Evolutionary conservation across 2,113 vertebrate genomes (phyloP), one percentile per base, ranked within the genome.

Genomic region (Callionymus lyra): DNA sequence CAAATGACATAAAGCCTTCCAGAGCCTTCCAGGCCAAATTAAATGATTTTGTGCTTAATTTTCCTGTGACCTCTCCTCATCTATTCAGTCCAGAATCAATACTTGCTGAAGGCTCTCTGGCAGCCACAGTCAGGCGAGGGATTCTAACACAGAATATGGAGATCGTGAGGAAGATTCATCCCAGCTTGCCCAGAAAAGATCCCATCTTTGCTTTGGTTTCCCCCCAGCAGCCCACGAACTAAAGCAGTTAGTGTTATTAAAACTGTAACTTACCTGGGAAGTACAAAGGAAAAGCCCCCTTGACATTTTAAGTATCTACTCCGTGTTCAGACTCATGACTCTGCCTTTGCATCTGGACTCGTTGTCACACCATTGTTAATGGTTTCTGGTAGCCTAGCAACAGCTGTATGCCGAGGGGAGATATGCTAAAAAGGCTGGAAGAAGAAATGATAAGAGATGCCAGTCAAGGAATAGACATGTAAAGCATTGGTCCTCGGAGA

Each of bases 331-430:
- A 18, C 31, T 41, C 13, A 11, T 17, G n/a, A 21, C 56, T 17
- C 21, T 53, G 33, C 12, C 37, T 41, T 40, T 41, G 13, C 41
- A 45, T 47, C 33, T n/a, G 9, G 17, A 37, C 6, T 39, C 41
- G 34, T 56, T 55, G 47, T 41, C 19, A 27, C 33, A 32, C 47
- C 34, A 36, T 38, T 52, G 55, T 53, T 54, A 48, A 66, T 56
- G 47, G 38, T 15, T 11, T 18, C 17, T 6, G 56, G 77, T 79
- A 79, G 44, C 77, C 72, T 77, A 77, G 80, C 77, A 82, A 82
- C 80, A 74, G 65, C 64, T 48, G 34, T 67, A 58, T 59, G 52
- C 6, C 39, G n/a, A 38, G 56, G 46, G 50, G 38, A 41, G 60
- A 58, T 56, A 31, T 57, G 47, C 54, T 36, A 19, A 45, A 56